Evolutionary conservation across 2,888 invertebrate species (phyloP).

Genomic region (Troides helena): DNA sequence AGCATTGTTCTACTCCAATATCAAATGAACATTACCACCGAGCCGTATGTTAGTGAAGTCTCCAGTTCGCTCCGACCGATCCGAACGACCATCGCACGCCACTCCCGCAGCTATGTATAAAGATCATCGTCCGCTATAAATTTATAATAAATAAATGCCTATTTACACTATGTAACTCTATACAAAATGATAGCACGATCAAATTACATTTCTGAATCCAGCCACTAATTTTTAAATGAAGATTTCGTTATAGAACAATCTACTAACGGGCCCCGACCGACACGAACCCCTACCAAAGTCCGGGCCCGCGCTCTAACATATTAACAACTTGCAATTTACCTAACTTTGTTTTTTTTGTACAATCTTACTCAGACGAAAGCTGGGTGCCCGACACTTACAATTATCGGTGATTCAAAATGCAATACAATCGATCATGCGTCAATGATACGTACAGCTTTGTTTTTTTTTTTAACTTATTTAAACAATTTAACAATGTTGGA

Average conservation of each 20-base stretch:
- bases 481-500: conserved; percentile 77
- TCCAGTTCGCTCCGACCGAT: conserved; percentile 68
- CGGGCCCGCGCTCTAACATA: conserved; percentile 56
- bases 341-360: conserved; percentile 68
- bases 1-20: conserved; percentile 78
- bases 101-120: conserved; percentile 77
- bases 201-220: conserved; percentile 75
- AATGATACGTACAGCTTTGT: conserved; percentile 73
- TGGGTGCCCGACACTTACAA: conserved; percentile 70
- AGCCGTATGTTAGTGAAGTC: conserved; percentile 65
- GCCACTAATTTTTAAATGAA: conserved; percentile 72
- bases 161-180: conserved; percentile 80
- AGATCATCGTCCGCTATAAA: conserved; percentile 76
- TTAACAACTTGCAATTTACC: conserved; percentile 65
- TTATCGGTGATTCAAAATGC: conserved; percentile 69
- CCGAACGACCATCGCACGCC: conserved; percentile 65
- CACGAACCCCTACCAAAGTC: conserved; percentile 34
- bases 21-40: conserved; percentile 65
- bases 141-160: conserved; percentile 81
- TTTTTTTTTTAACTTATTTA: conserved; percentile 61
- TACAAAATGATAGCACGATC: conserved; percentile 79
- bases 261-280: conserved; percentile 54
- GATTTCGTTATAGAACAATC: conserved; percentile 66
- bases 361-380: conserved; percentile 74
- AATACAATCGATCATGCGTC: conserved; percentile 70